Base-by-base conservation (phyloP, 2,888 invertebrate genomes). In the Nematopogon swammerdamellus region DNA sequence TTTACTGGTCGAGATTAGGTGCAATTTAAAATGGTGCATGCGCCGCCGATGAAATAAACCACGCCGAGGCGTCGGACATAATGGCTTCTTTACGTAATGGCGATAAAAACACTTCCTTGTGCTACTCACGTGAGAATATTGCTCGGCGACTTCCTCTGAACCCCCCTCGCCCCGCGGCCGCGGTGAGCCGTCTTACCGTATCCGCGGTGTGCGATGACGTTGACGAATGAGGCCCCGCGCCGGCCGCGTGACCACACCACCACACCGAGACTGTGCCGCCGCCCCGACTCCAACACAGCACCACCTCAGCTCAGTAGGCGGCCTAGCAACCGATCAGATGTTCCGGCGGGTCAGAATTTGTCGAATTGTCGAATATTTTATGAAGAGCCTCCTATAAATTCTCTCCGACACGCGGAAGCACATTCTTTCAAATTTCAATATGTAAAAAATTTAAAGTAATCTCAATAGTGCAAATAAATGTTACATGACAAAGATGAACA, bases 101-200 rank as follows among this genome's bases (percentile, higher is more conserved):
- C 59, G 68, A 67, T 72, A 71, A 68, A 67, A 71, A 67, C 65
- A 62, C 63, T 72, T 70, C 65, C 67, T 67, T 58, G 64, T 63
- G 59, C 61, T 61, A 61, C 59, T 66, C 64, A 69, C 63, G 68
- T 70, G 70, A 64, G 69, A 70, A 68, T 46, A 46, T 25, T 16
- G 29, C 29, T n/a, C 29, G 29, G 29, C 14, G 18, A 46, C n/a
- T 19, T 44, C 18, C 18, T 18, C n/a, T n/a, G n/a, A n/a, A n/a
- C n/a, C n/a, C n/a, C 19, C 18, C 19, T 44, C 44, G 14, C 19
- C 19, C 5, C 16, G 42, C 5, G n/a, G 17, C 43, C n/a, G n/a
- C n/a, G n/a, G n/a, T n/a, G n/a, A n/a, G n/a, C n/a, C n/a, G n/a
- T n/a, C n/a, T 43, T 17, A 43, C 17, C 17, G n/a, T 63, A 63